Conservation (phyloP, 1,140 invertebrate species). For the Adelges cooleyi region DNA sequence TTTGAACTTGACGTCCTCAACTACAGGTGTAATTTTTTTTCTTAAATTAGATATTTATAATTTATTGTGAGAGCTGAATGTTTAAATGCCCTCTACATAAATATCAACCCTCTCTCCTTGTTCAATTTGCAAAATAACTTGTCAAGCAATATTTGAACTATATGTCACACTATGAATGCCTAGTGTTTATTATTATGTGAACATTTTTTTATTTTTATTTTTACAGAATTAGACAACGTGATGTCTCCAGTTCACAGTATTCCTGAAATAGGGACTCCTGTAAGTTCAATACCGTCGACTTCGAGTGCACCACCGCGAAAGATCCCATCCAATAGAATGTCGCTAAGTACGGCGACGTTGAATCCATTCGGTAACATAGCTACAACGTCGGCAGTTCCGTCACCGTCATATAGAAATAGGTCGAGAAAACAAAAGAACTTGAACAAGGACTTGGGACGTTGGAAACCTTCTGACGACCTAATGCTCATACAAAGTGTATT, state of each 20-base stretch:
- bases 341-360: not conserved
- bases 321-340: not conserved
- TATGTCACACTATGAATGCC: not conserved
- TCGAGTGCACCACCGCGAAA: constrained; percentile 10
- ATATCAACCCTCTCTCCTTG: no score
- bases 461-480: constrained; percentile 95
- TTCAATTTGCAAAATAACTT: no score
- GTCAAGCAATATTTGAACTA: no score
- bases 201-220: not conserved
- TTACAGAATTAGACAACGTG: constrained; percentile 10
- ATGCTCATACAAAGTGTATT: constrained; percentile 85
- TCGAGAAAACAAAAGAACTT: constrained; percentile 11
- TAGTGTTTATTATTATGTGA: not conserved
- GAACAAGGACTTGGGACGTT: constrained; percentile 74
- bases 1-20: constrained; percentile 41
- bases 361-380: not conserved
- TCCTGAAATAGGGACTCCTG: not conserved
- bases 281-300: constrained; percentile 1
- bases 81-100: no score
- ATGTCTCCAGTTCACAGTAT: constrained; percentile 20
- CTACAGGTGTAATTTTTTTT: not conserved
- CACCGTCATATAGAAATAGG: constrained; percentile 18
- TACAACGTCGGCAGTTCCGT: not conserved
- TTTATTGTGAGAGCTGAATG: no score
- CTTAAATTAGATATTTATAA: no score